Evolutionary conservation across 2,113 vertebrate genomes (phyloP).

Genomic region (Oceanodroma tethys): DNA sequence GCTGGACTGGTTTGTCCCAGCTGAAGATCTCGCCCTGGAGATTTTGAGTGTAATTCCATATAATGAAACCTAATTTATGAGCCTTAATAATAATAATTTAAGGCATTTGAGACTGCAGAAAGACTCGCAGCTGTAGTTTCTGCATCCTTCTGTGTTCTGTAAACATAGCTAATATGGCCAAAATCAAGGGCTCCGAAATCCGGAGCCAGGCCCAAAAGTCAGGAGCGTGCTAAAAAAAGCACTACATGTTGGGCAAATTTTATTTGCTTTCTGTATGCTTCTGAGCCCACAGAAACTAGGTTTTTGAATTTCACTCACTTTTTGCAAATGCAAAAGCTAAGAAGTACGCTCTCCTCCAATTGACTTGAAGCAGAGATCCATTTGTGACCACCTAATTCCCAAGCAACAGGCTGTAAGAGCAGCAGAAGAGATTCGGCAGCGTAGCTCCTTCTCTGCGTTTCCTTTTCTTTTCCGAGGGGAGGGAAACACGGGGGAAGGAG

Average conservation of each 20-base stretch:
- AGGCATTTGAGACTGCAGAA: neutral
- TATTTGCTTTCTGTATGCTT: neutral
- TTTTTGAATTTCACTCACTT: neutral
- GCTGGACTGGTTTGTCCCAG: neutral
- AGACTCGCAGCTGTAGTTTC: neutral
- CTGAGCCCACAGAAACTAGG: neutral
- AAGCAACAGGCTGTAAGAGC: neutral
- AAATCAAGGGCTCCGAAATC: neutral
- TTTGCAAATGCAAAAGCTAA: neutral
- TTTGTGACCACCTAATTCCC: neutral
- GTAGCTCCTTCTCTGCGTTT: neutral
- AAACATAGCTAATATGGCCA: neutral
- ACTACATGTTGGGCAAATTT: neutral
- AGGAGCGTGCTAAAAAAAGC: neutral
- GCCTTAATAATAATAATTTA: conserved; percentile 20
- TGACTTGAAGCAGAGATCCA: neutral
- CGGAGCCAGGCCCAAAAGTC: neutral
- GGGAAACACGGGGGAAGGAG: neutral
- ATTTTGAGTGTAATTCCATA: neutral
- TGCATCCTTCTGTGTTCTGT: neutral
- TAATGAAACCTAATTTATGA: conserved; percentile 41
- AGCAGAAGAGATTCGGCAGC: neutral
- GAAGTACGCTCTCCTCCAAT: neutral
- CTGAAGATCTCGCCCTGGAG: neutral
- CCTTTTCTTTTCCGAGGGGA: neutral